These are phyloP conservation scores for Drosophila acutilabella DNA, from an alignment of 2,888 invertebrate genomes.

Conservation along the genomic window DNA sequence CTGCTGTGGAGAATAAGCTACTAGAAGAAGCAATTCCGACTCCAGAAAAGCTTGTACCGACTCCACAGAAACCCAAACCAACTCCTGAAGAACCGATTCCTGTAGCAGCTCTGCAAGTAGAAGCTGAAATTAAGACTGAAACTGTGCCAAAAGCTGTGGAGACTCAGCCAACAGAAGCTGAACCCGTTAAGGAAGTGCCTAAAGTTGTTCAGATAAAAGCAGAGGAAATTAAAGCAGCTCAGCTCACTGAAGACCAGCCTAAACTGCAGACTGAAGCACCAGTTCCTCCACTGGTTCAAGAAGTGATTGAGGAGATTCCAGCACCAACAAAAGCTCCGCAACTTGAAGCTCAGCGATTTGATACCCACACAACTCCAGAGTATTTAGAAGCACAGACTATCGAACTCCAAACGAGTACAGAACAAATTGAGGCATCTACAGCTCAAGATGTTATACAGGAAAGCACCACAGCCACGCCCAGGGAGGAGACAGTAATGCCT, in stretches of 20 bases:
- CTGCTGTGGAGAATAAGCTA: neutral
- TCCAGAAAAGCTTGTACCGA: no score
- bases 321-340: neutral
- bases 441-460: neutral
- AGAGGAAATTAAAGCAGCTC: neutral
- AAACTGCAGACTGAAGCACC: neutral
- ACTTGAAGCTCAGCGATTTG: neutral
- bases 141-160: neutral
- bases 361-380: neutral
- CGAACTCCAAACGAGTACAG: neutral
- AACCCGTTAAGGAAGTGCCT: neutral
- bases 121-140: neutral
- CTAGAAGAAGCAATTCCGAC: neutral
- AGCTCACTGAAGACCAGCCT: neutral
- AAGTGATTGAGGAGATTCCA: constrained; percentile 4
- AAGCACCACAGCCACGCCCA: constrained; percentile 11
- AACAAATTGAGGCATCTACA: constrained; percentile 6
- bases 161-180: neutral
- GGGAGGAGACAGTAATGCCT: constrained; percentile 3
- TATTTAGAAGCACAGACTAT: no score
- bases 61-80: no score
- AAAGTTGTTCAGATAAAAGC: neutral
- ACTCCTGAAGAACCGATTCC: neutral
- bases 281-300: neutral
- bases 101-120: neutral